Evolutionary conservation across 2,797 vertebrate species (phyloP).

Genomic region (Caiman crocodilus): DNA sequence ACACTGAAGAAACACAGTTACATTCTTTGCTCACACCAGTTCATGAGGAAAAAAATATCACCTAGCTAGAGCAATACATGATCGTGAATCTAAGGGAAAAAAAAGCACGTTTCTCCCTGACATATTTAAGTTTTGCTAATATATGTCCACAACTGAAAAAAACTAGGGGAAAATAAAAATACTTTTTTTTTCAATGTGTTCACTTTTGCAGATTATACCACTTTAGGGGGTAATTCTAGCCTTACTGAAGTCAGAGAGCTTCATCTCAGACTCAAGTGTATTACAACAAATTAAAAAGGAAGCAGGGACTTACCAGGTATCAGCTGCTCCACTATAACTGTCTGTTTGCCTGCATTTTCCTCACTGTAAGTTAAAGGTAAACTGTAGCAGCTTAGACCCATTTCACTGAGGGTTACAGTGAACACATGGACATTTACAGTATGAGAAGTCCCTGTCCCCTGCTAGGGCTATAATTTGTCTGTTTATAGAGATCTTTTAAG

Average conservation of each 20-base stretch:
- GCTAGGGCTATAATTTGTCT: too few species aligned
- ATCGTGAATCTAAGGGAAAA: neutral
- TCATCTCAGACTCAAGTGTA: neutral
- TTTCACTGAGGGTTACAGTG: too few species aligned
- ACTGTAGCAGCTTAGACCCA: too few species aligned
- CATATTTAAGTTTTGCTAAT: neutral
- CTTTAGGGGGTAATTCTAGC: neutral
- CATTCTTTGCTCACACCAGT: neutral
- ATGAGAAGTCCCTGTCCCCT: too few species aligned
- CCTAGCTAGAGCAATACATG: too few species aligned
- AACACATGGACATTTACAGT: too few species aligned
- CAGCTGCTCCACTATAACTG: too few species aligned
- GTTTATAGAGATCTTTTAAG: neutral
- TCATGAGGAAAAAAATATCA: neutral
- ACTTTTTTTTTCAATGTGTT: neutral
- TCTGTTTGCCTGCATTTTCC: too few species aligned
- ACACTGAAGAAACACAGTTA: neutral
- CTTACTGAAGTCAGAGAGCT: neutral
- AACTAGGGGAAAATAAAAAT: neutral
- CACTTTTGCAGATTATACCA: neutral
- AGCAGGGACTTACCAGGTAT: neutral
- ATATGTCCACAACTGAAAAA: neutral
- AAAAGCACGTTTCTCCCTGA: neutral
- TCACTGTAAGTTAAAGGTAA: too few species aligned
- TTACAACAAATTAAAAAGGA: too few species aligned